phyloP scores from a whole-genome alignment of 2,797 vertebrate species.

The Platyrinchus mystaceus region DNA sequence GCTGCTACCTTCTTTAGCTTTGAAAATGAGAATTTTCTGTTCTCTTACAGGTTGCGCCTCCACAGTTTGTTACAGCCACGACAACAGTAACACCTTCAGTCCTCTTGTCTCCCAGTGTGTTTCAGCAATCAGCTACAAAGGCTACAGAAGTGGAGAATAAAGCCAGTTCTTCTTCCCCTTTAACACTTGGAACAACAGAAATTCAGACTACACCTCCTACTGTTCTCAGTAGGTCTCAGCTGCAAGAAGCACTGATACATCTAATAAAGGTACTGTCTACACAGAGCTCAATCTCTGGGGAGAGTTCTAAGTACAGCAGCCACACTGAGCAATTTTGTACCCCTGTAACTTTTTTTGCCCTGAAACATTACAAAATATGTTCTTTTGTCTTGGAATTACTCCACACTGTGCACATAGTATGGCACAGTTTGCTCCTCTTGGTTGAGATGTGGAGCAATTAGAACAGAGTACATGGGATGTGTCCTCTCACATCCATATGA shows the following conservation, averaged over 20 bases:
- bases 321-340: background rate
- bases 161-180: slow-evolving; percentile 73
- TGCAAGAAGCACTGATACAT: slow-evolving; percentile 91
- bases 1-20: background rate
- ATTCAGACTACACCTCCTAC: slow-evolving; percentile 67
- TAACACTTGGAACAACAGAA: slow-evolving; percentile 76
- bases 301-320: background rate
- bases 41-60: slow-evolving; percentile 72
- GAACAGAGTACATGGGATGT: background rate
- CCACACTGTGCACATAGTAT: background rate
- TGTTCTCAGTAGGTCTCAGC: slow-evolving; percentile 86
- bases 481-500: background rate
- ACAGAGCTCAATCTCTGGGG: background rate
- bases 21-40: background rate
- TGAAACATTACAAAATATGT: background rate
- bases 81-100: slow-evolving; percentile 78
- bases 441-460: background rate
- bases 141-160: slow-evolving; percentile 74
- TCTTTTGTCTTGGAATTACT: background rate
- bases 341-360: background rate
- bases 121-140: slow-evolving; percentile 86
- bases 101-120: slow-evolving; percentile 92
- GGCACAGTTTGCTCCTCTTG: background rate
- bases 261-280: slow-evolving; percentile 84
- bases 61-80: slow-evolving; percentile 78